Percentiles rank a stretch among this genome's conserved stretches.
These are phyloP conservation scores for Silurus meridionalis DNA, from an alignment of 2,113 vertebrate species.

Conservation along the genomic window DNA sequence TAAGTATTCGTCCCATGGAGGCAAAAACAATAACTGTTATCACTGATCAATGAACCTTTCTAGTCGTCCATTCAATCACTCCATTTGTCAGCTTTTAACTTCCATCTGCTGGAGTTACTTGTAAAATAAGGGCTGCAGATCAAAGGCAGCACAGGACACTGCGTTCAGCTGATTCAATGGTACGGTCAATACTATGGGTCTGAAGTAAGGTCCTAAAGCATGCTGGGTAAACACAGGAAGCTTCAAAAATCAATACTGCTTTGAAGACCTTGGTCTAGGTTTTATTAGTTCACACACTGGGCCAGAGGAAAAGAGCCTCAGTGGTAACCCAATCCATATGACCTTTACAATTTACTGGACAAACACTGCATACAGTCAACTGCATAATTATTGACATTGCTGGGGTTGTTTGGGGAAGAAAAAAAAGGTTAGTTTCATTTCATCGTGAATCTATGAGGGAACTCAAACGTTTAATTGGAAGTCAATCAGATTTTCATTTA, in stretches of 20 bases:
- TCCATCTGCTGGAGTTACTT: not conserved
- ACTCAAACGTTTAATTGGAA: not conserved
- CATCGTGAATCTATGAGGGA: not conserved
- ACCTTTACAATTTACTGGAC: not conserved
- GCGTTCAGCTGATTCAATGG: constrained; percentile 12
- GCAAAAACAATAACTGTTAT: not conserved
- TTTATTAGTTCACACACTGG: constrained; percentile 13
- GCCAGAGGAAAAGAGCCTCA: not conserved
- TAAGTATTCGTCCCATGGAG: not conserved
- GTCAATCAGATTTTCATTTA: not conserved
- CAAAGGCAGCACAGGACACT: not conserved
- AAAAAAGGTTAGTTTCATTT: not conserved
- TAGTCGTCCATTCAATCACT: not conserved
- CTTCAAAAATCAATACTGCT: constrained; percentile 24
- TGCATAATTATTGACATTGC: not conserved
- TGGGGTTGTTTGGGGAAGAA: no score
- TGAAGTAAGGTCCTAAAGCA: constrained; percentile 21
- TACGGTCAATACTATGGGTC: constrained; percentile 18
- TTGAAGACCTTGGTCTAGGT: constrained; percentile 20
- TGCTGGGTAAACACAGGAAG: constrained; percentile 34
- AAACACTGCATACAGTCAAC: not conserved
- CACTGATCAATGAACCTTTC: not conserved
- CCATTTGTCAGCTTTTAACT: not conserved
- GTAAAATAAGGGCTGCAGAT: constrained; percentile 5
- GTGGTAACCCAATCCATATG: not conserved